Evolutionary conservation across 2,797 vertebrate genomes (phyloP), one percentile per base, ranked within the genome.

Genomic region (Cottoperca gobio): DNA sequence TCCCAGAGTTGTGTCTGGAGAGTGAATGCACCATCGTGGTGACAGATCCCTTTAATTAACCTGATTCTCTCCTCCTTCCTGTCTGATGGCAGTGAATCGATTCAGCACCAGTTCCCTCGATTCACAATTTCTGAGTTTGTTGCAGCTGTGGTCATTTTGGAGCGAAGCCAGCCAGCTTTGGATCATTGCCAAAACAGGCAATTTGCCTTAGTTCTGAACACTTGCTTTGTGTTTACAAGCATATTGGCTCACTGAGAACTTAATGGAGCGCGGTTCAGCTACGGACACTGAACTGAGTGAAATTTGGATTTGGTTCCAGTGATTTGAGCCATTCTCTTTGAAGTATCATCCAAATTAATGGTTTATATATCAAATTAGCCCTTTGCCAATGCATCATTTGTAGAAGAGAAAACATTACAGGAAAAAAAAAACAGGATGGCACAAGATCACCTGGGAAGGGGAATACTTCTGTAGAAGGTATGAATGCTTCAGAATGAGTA

Each of bases 171-270:
- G 76, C 14, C 54, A 31, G 21, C 48, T 39, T 71, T 86, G 79
- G 72, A 43, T 52, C 31, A 14, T 7, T 53, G 85, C 87, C 86
- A 88, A 65, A 79, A 46, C 37, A 77, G 76, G 58, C 74, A 79
- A 54, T 86, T 82, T 85, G 63, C 76, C 60, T 79, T 64, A 31
- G 43, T 65, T 65, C 64, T 69, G 31, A 84, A 83, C 82, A 75
- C 74, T 92, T 84, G 76, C 73, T 66, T 77, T 87, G 74, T 80
- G 69, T 85, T 88, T 76, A 82, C 75, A 84, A 81, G 67, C 24
- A 2, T 63, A 71, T 70, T 73, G 77, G 58, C 61, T 79, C 58
- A 49, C 70, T 45, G 59, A 46, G 53, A 81, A n/a, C 50, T 64
- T 42, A 52, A 2, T 16, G 40, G 37, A 54, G 17, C 26, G 12